Evolutionary conservation across 2,113 vertebrate species (phyloP).

Genomic region (Dicerorhinus sumatrensis): DNA sequence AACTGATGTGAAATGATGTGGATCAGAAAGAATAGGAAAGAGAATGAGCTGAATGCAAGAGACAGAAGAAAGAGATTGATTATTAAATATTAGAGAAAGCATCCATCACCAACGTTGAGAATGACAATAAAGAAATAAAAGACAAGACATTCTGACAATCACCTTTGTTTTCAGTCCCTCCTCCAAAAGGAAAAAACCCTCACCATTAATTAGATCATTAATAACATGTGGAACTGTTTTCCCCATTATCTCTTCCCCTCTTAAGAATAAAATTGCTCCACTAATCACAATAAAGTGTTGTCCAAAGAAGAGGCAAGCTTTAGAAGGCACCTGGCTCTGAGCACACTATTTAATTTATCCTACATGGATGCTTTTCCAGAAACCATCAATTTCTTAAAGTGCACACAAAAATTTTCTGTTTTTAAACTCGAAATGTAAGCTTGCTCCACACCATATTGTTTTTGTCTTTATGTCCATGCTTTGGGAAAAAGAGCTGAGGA

Average conservation of each 20-base stretch:
- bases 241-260: conserved; percentile 47
- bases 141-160: conserved; percentile 73
- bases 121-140: conserved; percentile 72
- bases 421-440: background rate
- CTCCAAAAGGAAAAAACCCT: background rate
- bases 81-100: conserved; percentile 83
- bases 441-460: background rate
- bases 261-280: conserved; percentile 76
- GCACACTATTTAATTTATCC: conserved; percentile 70
- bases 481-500: background rate
- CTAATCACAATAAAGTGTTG: conserved; percentile 76
- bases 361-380: conserved; percentile 63
- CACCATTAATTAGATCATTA: conserved; percentile 73
- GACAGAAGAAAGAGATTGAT: conserved; percentile 87
- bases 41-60: conserved; percentile 88
- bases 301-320: conserved; percentile 69
- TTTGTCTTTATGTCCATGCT: background rate
- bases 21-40: conserved; percentile 85
- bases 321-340: conserved; percentile 74
- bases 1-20: conserved; percentile 88
- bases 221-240: conserved; percentile 64
- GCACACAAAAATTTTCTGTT: background rate
- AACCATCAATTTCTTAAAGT: conserved; percentile 40
- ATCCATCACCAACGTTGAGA: conserved; percentile 70
- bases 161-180: background rate